Evolutionary conservation across 2,113 vertebrate species (phyloP), one percentile per base, ranked within the genome.

Genomic region (Manacus vitellinus): DNA sequence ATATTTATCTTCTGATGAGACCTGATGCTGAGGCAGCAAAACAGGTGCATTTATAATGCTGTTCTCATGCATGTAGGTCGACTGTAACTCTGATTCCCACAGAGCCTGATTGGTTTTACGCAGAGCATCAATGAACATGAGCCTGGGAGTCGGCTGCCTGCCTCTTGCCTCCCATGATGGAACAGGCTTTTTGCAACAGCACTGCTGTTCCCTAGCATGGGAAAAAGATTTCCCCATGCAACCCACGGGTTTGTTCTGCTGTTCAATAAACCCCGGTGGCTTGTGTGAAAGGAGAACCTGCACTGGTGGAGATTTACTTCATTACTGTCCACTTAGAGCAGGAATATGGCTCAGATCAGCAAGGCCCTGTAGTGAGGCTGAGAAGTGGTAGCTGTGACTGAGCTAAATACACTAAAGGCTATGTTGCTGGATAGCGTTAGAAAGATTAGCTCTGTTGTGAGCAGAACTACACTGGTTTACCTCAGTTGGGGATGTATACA

Each of bases 1-100:
- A 21, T 9, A 12, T 88, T 92, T 96, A 96, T 96, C 85, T 86
- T 85, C 82, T 62, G 49, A 92, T 96, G 93, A 83, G 47, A 11
- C 71, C 88, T 59, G 6, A 33, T 68, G 88, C 83, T 85, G 92
- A 96, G 56, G 25, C 79, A 89, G 85, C 59, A 67, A 63, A 92
- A 52, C 27, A 77, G 59, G 44, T 81, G 65, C 71, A 65, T 84
- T 84, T 91, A 31, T 65, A 89, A 84, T 92, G 51, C 44, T 56
- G n/a, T 93, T 92, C 76, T 62, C 61, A 35, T 82, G 61, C 65
- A 14, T 12, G 21, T 17, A 46, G 68, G 22, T 58, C 0, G 0
- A 14, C 37, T 86, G 88, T 88, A 90, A 6, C 65, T 75, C 44
- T 6, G 56, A 65, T 96, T 96, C 85, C 90, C 92, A 88, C 92